Evolutionary conservation across 2,888 invertebrate genomes (phyloP), one percentile per base, ranked within the genome.

Genomic region (Cantharis nigra): DNA sequence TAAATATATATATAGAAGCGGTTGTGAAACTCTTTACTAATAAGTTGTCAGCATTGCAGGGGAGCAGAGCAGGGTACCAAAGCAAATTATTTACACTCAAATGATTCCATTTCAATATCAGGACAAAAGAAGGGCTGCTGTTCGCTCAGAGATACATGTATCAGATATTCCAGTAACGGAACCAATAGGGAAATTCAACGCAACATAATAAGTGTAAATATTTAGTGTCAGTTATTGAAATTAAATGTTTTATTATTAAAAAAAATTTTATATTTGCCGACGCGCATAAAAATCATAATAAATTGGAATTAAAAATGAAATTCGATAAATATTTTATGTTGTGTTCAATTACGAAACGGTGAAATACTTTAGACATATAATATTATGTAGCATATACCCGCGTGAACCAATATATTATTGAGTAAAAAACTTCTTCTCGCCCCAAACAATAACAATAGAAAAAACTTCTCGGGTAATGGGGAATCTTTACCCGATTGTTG

Each of bases 51-150:
- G 85, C 83, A 84, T 76, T 79, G 80, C 79, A 80, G 76, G 78
- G 83, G 81, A 81, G 81, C 74, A 78, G 75, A 75, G 77, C 77
- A 83, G 83, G 86, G 86, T 87, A 87, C 90, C 90, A 91, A 91
- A 91, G 91, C 91, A 91, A 91, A 92, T 92, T 92, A 92, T 90
- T 92, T 90, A 92, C 92, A 91, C 91, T 91, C 91, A 92, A 92
- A 92, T 91, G 92, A 91, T 91, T 92, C 91, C 91, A 92, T 92
- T 92, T 91, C 91, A 91, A 91, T 91, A 91, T 90, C 91, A 89
- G 90, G 89, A 91, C 91, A 91, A 91, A 91, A 91, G 90, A 90
- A 90, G 89, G 90, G 90, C 89, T 89, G 88, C 85, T 82, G 76
- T 72, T 74, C 81, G 82, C 80, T 82, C 83, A 80, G 83, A 84